A percentile compares a stretch with the other conserved stretches of the same genome.
Evolutionary conservation across 1,140 invertebrate genomes (phyloP).

Genomic region (Onthophagus taurus): DNA sequence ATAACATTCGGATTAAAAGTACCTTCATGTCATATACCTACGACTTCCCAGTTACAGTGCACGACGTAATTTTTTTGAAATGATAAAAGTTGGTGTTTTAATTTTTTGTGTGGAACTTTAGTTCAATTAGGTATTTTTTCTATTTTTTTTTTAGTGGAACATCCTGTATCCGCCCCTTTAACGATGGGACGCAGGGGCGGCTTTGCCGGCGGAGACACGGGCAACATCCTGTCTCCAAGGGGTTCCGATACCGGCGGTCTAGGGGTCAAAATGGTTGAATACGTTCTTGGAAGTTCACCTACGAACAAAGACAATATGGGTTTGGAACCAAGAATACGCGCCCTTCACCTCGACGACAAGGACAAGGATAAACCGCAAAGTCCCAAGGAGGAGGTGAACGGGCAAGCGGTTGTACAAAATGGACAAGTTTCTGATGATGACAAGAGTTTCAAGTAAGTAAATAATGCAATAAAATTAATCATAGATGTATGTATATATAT

Average conservation of each 20-base stretch:
- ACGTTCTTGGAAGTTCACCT: slow-evolving; percentile 85
- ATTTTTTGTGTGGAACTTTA: not conserved
- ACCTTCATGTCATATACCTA: no score
- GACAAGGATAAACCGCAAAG: slow-evolving; percentile 58
- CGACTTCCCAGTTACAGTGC: no score
- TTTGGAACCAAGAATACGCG: slow-evolving; percentile 61
- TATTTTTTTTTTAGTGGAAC: slow-evolving; percentile 40
- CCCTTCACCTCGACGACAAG: slow-evolving; percentile 54
- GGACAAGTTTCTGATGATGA: slow-evolving; percentile 75
- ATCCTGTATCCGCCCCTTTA: slow-evolving; percentile 65
- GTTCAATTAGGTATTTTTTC: not conserved
- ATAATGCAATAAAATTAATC: no score
- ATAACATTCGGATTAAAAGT: no score
- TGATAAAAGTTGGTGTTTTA: no score
- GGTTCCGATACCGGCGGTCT: slow-evolving; percentile 66
- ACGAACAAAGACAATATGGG: slow-evolving; percentile 64
- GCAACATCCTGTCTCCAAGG: slow-evolving; percentile 57
- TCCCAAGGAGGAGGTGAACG: slow-evolving; percentile 54
- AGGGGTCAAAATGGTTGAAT: slow-evolving; percentile 97
- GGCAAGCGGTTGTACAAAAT: slow-evolving; percentile 50
- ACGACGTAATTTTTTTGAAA: no score
- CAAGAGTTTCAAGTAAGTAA: slow-evolving; percentile 82
- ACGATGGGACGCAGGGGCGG: slow-evolving; percentile 54
- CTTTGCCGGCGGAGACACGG: slow-evolving; percentile 42
- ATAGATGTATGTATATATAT: no score